These are phyloP conservation scores for Drosophila guanche DNA, from an alignment of 1,140 invertebrate genomes.

Conservation along the genomic window DNA sequence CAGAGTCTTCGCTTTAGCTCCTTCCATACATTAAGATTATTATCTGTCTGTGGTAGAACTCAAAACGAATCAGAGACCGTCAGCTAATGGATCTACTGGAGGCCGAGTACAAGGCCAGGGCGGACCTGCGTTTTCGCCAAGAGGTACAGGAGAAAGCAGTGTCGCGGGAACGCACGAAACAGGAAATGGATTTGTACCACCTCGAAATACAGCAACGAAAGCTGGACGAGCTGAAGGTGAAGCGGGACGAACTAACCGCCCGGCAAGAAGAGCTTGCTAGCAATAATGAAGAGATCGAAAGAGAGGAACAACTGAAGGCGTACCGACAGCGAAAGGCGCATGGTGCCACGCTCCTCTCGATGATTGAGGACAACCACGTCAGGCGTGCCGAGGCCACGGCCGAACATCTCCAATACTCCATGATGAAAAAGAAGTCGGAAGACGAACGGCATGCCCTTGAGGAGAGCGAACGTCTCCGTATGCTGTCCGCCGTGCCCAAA, in stretches of 20 bases:
- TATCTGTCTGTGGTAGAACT: slow-evolving; percentile 20
- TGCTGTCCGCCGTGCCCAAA: slow-evolving; percentile 48
- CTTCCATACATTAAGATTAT: background rate
- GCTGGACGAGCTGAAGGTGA: slow-evolving; percentile 26
- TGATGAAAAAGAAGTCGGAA: slow-evolving; percentile 46
- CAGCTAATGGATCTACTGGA: slow-evolving; percentile 60
- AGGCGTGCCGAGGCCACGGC: slow-evolving; percentile 61
- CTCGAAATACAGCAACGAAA: slow-evolving; percentile 24
- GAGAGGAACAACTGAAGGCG: slow-evolving; percentile 21
- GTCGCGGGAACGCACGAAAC: slow-evolving; percentile 34
- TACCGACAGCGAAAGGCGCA: slow-evolving; percentile 41
- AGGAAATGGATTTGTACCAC: slow-evolving; percentile 54
- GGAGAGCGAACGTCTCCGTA: slow-evolving; percentile 39
- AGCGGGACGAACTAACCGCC: slow-evolving; percentile 24
- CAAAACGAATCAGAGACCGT: slow-evolving; percentile 48
- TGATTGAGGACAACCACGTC: slow-evolving; percentile 64
- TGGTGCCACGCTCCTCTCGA: slow-evolving; percentile 50
- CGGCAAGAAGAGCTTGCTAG: background rate
- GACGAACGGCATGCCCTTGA: slow-evolving; percentile 37
- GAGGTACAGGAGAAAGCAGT: slow-evolving; percentile 55
- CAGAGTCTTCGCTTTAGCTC: background rate
- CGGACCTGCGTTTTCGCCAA: slow-evolving; percentile 59
- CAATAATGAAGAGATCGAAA: background rate
- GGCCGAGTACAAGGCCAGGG: slow-evolving; percentile 64
- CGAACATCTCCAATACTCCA: slow-evolving; percentile 56